Percentiles rank a stretch among this genome's conserved stretches.
Conservation (phyloP, 2,113 vertebrate genomes). For the Noturus placidus region DNA sequence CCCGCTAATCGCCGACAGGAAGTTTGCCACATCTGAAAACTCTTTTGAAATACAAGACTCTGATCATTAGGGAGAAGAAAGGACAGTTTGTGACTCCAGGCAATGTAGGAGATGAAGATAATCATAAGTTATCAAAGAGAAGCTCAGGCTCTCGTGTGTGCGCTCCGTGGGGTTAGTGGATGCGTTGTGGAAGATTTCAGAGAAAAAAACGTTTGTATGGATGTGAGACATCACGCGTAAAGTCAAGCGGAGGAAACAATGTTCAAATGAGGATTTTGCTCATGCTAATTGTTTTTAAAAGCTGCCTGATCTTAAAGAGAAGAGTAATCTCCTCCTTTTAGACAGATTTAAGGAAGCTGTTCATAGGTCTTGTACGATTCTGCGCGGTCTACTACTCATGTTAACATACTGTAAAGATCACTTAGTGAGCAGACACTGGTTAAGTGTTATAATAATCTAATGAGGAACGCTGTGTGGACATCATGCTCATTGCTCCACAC, state of each 20-base stretch:
- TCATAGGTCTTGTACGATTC: too few relatives aligned
- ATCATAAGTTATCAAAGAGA: background rate
- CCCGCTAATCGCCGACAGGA: background rate
- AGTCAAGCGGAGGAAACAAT: background rate
- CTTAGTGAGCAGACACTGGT: too few relatives aligned
- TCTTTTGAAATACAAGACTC: background rate
- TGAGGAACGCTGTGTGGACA: too few relatives aligned
- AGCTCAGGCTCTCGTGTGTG: background rate
- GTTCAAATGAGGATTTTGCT: background rate
- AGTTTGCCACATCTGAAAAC: background rate
- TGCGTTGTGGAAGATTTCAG: background rate
- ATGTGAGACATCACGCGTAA: background rate
- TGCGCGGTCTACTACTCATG: too few relatives aligned
- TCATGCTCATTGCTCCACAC: background rate
- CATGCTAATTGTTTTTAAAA: background rate
- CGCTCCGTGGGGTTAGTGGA: background rate
- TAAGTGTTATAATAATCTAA: too few relatives aligned
- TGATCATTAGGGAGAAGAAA: background rate
- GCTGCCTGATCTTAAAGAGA: background rate
- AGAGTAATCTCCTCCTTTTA: background rate
- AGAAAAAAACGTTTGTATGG: background rate
- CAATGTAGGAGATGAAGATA: background rate
- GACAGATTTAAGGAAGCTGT: too few relatives aligned
- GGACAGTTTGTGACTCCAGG: background rate
- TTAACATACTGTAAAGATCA: too few relatives aligned